Evolutionary conservation across 37 sponge, comb jelly and placozoan genomes (phyloP), one percentile per base, ranked within the genome.

Genomic region (Geodia barretti): DNA sequence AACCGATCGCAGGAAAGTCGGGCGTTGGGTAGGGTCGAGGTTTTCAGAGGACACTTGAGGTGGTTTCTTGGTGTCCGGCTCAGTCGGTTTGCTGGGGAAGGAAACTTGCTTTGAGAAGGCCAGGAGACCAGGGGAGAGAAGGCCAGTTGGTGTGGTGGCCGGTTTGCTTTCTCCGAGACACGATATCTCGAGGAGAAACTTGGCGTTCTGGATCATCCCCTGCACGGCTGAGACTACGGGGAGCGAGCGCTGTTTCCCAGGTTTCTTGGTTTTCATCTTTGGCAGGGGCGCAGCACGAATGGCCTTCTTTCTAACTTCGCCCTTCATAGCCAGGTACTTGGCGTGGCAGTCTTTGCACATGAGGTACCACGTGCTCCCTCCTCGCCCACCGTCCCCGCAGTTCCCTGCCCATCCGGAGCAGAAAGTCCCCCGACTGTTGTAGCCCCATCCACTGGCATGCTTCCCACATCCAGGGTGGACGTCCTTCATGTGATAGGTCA

Each of bases 391-490:
- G 60, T 98, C 99, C 0, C 99, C 99, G 67, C 99, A 98, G 83
- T 89, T 93, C 8, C 99, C 99, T 0, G 99, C 96, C 99, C 99
- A 98, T 0, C 99, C 99, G 4, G 89, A 84, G 72, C 96, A 98
- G 83, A 90, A 95, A 25, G 82, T 78, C 21, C 99, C 99, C 5
- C 87, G 80, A 77, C 96, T 91, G 84, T 98, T 98, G 92, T 98
- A 98, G 62, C 99, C 99, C 96, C 90, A 92, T 21, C 99, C 99
- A 76, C 84, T 91, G 77, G 96, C 94, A 68, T 88, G 89, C 39
- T 83, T 83, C 65, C 91, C 87, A 80, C 99, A 98, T 8, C 99
- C 99, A 2, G 90, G 92, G 64, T 98, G 99, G 31, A 69, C 47
- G 23, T 87, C 78, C 69, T 91, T 90, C 99, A 98, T 98, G 90